phyloP scores from a whole-genome alignment of 2,888 invertebrate species.

The Cryptus armator region DNA sequence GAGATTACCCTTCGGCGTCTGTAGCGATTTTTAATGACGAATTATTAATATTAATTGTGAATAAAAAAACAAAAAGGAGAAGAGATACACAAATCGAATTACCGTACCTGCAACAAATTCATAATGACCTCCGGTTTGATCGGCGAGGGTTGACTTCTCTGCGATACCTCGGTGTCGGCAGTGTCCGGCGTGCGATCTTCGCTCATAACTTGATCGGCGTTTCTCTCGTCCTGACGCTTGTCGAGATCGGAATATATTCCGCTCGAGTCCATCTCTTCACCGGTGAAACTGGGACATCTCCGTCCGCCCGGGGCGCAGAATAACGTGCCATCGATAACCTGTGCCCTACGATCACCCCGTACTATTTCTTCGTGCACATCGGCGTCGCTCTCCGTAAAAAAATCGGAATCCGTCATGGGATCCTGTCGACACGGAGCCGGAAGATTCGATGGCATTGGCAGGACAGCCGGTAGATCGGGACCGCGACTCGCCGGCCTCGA shows the following conservation, averaged over 20 bases:
- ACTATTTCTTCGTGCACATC: constrained; percentile 93
- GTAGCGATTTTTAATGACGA: constrained; percentile 21
- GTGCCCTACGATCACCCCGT: constrained; percentile 90
- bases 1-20: constrained; percentile 70
- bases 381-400: constrained; percentile 96
- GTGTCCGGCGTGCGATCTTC: constrained; percentile 90
- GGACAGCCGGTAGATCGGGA: constrained; percentile 90
- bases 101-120: constrained; percentile 77
- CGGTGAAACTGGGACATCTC: constrained; percentile 83
- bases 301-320: constrained; percentile 88
- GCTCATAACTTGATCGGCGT: constrained; percentile 80
- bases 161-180: constrained; percentile 86
- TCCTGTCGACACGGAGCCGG: constrained; percentile 89
- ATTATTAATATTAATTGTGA: background rate
- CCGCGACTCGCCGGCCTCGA: constrained; percentile 94
- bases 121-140: constrained; percentile 82
- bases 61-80: background rate
- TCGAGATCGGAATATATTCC: constrained; percentile 96
- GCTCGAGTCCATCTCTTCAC: constrained; percentile 96
- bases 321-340: constrained; percentile 96
- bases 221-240: constrained; percentile 88
- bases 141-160: constrained; percentile 85
- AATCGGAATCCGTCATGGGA: constrained; percentile 96
- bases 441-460: constrained; percentile 77
- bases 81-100: background rate